phyloP scores from a whole-genome alignment of 2,113 vertebrate species.

The Hemiscyllium ocellatum region DNA sequence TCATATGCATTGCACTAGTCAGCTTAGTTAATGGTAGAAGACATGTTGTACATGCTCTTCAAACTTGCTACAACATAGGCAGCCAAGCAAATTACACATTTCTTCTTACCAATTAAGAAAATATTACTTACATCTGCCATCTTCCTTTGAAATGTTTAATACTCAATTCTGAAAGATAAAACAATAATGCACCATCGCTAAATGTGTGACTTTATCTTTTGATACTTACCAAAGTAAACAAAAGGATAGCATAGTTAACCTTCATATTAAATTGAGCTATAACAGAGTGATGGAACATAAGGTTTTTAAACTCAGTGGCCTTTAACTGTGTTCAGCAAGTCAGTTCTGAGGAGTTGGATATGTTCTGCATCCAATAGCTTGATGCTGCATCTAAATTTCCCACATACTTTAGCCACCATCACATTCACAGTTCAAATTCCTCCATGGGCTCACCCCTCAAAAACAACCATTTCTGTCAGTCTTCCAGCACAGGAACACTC shows the following conservation, averaged over 20 bases:
- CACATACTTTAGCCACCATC: neutral
- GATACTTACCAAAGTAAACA: neutral
- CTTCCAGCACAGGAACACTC: too few relatives aligned
- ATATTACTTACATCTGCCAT: conserved; percentile 47
- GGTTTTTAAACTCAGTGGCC: neutral
- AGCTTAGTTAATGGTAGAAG: neutral
- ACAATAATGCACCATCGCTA: neutral
- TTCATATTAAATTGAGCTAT: neutral
- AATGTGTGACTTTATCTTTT: neutral
- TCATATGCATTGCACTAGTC: neutral
- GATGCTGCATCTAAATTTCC: neutral
- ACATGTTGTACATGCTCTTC: neutral
- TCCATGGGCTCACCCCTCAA: neutral
- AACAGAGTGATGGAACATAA: neutral
- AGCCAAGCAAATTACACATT: neutral
- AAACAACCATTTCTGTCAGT: neutral
- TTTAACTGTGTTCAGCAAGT: neutral
- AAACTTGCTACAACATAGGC: neutral
- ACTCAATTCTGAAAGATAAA: conserved; percentile 15
- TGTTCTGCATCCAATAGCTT: neutral
- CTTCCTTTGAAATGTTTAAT: neutral
- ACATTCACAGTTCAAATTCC: neutral
- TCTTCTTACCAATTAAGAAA: neutral
- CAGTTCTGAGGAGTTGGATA: neutral
- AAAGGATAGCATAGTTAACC: neutral